Evolutionary conservation across 1,140 invertebrate genomes (phyloP).

Genomic region (Drosophila ohnishii): DNA sequence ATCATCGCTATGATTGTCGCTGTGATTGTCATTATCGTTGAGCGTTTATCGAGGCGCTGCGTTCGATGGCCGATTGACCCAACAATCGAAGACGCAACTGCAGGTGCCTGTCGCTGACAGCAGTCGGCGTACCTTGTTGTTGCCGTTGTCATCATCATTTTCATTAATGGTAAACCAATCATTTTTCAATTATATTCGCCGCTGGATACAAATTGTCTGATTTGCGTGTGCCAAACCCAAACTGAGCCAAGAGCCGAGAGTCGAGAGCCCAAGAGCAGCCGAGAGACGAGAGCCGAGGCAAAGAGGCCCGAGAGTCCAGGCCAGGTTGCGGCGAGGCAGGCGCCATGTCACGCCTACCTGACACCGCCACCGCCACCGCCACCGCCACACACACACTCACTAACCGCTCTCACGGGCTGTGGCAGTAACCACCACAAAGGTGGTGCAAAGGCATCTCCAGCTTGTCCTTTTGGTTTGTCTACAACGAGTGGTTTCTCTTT

Average conservation of each 20-base stretch:
- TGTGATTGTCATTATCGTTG: constrained; percentile 9
- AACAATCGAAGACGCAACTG: constrained; percentile 64
- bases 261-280: neutral
- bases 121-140: constrained; percentile 42
- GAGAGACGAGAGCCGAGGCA: neutral
- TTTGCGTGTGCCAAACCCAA: constrained; percentile 59
- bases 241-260: neutral
- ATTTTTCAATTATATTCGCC: constrained; percentile 82
- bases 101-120: constrained; percentile 73
- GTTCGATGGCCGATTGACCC: constrained; percentile 71
- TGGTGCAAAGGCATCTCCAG: neutral
- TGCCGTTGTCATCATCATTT: constrained; percentile 75
- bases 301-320: neutral
- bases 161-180: constrained; percentile 82
- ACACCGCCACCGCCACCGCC: constrained; percentile 1
- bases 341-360: constrained; percentile 39
- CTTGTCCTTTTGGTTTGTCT: neutral
- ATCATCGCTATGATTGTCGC: constrained; percentile 13
- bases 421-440: constrained; percentile 2
- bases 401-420: neutral
- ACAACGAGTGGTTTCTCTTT: neutral
- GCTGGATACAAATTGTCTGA: constrained; percentile 82
- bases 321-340: constrained; percentile 19
- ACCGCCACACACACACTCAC: constrained; percentile 2
- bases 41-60: constrained; percentile 12